These are phyloP conservation scores for Sarcophaga peregrina DNA, from an alignment of 1,140 invertebrate genomes.

Conservation along the genomic window DNA sequence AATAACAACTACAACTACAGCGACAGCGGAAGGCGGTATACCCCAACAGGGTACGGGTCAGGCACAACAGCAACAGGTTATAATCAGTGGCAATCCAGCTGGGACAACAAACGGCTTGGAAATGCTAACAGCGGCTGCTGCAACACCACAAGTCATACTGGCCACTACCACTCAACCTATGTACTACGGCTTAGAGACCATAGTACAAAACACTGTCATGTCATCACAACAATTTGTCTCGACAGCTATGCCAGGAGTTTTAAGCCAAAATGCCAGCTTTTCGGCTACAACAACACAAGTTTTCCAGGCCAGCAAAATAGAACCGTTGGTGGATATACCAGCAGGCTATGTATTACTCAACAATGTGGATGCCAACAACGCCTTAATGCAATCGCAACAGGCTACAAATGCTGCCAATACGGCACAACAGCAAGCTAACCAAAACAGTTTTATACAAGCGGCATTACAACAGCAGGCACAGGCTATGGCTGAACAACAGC, in stretches of 20 bases:
- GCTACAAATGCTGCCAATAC: constrained; percentile 52
- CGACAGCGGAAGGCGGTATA: constrained; percentile 45
- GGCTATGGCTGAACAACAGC: constrained; percentile 13
- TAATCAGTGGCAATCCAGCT: constrained; percentile 48
- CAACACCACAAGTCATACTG: constrained; percentile 76
- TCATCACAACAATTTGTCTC: constrained; percentile 84
- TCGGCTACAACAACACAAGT: constrained; percentile 81
- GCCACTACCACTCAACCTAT: constrained; percentile 76
- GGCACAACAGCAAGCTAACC: constrained; percentile 42
- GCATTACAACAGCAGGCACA: constrained; percentile 8
- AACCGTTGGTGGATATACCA: constrained; percentile 80
- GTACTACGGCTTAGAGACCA: constrained; percentile 84
- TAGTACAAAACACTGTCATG: constrained; percentile 87
- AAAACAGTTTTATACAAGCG: constrained; percentile 28
- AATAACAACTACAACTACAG: constrained; percentile 63
- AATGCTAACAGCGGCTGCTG: constrained; percentile 76
- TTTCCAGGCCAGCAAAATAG: constrained; percentile 81
- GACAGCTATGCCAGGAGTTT: constrained; percentile 79
- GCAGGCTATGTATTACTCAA: constrained; percentile 79
- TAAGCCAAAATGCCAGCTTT: constrained; percentile 81
- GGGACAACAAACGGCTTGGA: constrained; percentile 67
- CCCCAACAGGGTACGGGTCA: constrained; percentile 44
- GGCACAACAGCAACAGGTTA: constrained; percentile 57
- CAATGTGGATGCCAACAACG: constrained; percentile 63
- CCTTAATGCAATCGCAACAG: constrained; percentile 46